Base-by-base conservation (phyloP, 2,797 vertebrate genomes). In the Centroberyx gerrardi region DNA sequence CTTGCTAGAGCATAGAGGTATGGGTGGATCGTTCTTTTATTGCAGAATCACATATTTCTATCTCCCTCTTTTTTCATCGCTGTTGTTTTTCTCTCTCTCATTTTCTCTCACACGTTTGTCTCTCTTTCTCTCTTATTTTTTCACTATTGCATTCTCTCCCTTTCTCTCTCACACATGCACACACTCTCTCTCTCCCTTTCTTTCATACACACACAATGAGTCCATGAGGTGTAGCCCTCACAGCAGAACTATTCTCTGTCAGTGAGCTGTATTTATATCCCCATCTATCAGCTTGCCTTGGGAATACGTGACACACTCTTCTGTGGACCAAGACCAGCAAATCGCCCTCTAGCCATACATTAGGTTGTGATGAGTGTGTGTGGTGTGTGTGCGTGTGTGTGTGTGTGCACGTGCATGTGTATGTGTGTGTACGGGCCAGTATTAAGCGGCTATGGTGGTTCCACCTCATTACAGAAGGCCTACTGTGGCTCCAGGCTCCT, bases 251-350 rank as follows among this genome's bases (percentile, higher is more conserved):
- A 64, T 80, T 90, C 83, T 85, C 85, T 90, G 87, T 91, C 91
- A 87, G 83, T 62, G 79, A 80, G 81, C 74, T 85, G 80, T 91
- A 92, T 92, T 92, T 90, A 93, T 91, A 91, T 89, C 78, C 87
- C 74, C 74, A 91, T 92, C 88, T 86, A 89, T 92, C 89, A 90
- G 83, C 80, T 75, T 77, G 79, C 81, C 71, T 59, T 60, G 18
- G 61, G 78, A 91, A 84, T 74, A 86, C 68, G 78, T 88, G 86
- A 78, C 86, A 49, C 28, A 85, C 87, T 82, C 64, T 87, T 90
- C 86, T 87, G 83, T 79, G 86, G 88, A 88, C 87, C 78, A 79
- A 78, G 87, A 90, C 90, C 87, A 81, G 85, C 85, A 74, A 88
- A 90, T 85, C 86, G 76, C 87, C 92, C 87, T 78, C 85, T 9